A percentile compares a stretch with the other conserved stretches of the same genome.
These are phyloP conservation scores for Drosophila equinoxialis DNA, from an alignment of 1,140 invertebrate genomes.

Conservation along the genomic window DNA sequence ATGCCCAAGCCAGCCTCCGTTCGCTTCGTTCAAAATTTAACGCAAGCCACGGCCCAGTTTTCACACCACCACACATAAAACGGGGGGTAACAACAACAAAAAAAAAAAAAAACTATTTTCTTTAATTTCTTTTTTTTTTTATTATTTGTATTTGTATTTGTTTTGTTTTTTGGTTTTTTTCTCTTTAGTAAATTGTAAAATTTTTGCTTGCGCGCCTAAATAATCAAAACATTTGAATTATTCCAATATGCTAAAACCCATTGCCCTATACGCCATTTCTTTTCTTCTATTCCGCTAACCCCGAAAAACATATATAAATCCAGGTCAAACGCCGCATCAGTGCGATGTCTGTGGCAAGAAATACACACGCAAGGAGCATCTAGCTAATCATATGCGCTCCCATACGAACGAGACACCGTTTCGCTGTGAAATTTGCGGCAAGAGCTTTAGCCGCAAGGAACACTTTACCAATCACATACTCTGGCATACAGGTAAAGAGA, in stretches of 20 bases:
- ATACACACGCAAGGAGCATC: slow-evolving; percentile 93
- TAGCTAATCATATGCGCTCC: slow-evolving; percentile 92
- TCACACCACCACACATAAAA: slow-evolving; percentile 67
- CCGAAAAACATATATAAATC: slow-evolving; percentile 24
- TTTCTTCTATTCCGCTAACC: slow-evolving; percentile 33
- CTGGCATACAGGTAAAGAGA: slow-evolving; percentile 89
- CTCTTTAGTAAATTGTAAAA: not conserved
- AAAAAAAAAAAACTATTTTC: slow-evolving; percentile 5
- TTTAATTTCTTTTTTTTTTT: not conserved
- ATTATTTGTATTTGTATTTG: not conserved
- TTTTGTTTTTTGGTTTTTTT: slow-evolving; percentile 3
- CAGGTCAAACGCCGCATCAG: slow-evolving; percentile 82
- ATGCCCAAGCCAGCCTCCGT: slow-evolving; percentile 72
- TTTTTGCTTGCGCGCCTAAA: slow-evolving; percentile 59
- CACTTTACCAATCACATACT: slow-evolving; percentile 94
- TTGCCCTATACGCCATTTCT: slow-evolving; percentile 37
- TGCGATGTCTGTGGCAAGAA: slow-evolving; percentile 87
- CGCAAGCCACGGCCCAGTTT: slow-evolving; percentile 76
- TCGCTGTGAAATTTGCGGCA: slow-evolving; percentile 92
- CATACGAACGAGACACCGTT: slow-evolving; percentile 91
- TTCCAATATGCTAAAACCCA: slow-evolving; percentile 12
- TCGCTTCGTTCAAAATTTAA: slow-evolving; percentile 75
- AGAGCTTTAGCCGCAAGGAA: slow-evolving; percentile 93
- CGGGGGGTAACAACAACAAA: slow-evolving; percentile 39
- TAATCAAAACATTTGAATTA: slow-evolving; percentile 3